A percentile compares a stretch with the other conserved stretches of the same genome.
These are phyloP conservation scores for Coreius guichenoti DNA, from an alignment of 2,797 vertebrate genomes.

Conservation along the genomic window DNA sequence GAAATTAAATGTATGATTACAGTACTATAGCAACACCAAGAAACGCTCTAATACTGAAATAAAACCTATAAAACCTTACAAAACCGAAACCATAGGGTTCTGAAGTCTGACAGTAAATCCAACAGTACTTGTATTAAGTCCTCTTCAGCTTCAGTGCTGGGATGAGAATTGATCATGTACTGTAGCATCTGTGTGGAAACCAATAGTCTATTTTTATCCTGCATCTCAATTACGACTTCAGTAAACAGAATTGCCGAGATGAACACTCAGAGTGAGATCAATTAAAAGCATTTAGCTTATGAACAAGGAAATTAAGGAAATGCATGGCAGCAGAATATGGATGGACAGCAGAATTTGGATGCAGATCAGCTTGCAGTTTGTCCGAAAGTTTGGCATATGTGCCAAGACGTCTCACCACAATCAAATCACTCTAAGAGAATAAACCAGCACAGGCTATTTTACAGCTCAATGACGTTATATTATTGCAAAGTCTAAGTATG, in stretches of 20 bases:
- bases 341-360: constrained; percentile 9
- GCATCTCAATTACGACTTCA: constrained; percentile 10
- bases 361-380: neutral
- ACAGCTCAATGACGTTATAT: constrained; percentile 21
- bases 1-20: no score
- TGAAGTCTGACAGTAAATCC: neutral
- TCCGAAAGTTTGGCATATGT: neutral
- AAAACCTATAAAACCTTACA: neutral
- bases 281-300: constrained; percentile 29
- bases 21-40: neutral
- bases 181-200: constrained; percentile 23
- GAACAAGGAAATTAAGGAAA: constrained; percentile 9
- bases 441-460: constrained; percentile 6
- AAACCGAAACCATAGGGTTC: neutral
- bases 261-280: constrained; percentile 39
- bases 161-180: constrained; percentile 33
- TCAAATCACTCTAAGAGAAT: neutral
- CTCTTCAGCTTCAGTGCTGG: neutral
- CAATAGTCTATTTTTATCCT: constrained; percentile 30
- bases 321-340: neutral
- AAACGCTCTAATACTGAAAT: neutral
- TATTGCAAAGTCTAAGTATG: constrained; percentile 6
- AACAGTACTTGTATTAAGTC: neutral
- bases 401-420: neutral
- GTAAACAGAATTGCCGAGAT: constrained; percentile 24